Evolutionary conservation across 1,140 invertebrate species (phyloP).

Genomic region (Coenobita brevimanus): DNA sequence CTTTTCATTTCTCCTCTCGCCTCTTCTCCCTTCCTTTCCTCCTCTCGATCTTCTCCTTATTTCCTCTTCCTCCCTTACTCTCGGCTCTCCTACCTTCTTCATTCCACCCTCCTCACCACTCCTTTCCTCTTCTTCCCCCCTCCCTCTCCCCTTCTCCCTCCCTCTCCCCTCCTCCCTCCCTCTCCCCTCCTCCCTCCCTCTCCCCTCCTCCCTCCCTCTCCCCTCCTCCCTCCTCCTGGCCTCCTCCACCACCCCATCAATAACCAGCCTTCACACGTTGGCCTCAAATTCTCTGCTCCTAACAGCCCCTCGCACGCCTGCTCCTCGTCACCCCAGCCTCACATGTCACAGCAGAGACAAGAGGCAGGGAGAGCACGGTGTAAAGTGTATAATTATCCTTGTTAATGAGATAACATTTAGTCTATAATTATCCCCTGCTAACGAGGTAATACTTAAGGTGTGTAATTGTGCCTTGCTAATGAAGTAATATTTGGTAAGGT

Average conservation of each 20-base stretch:
- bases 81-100: background rate
- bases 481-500: no score
- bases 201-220: background rate
- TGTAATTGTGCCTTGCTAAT: no score
- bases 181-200: background rate
- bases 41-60: no score
- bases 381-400: no score
- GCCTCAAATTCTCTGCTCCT: constrained; percentile 21
- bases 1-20: no score
- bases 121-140: background rate
- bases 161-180: background rate
- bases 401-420: no score
- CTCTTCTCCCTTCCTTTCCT: no score
- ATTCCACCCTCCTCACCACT: background rate
- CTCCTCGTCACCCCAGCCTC: background rate
- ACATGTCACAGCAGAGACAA: no score
- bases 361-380: no score
- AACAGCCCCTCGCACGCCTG: constrained; percentile 19
- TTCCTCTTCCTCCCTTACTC: no score
- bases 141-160: background rate
- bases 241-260: constrained; percentile 35
- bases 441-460: no score
- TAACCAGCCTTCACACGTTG: constrained; percentile 33
- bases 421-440: no score
- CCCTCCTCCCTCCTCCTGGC: background rate